Conservation (phyloP, 1,140 invertebrate genomes). For the Drosophila ficusphila region DNA sequence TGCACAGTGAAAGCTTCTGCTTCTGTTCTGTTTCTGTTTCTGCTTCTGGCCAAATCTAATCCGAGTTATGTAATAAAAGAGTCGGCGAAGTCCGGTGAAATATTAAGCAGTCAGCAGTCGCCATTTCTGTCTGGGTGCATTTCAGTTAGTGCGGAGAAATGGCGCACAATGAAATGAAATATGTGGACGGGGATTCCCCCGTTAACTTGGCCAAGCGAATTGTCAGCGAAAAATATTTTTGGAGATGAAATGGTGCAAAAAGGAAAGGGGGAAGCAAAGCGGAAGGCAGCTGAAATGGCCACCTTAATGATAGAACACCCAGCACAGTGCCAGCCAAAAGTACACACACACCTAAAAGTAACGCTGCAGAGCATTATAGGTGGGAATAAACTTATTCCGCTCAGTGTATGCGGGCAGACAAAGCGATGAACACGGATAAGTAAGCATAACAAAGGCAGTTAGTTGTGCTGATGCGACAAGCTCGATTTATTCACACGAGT, state of each 20-base stretch:
- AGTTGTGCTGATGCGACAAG: constrained; percentile 33
- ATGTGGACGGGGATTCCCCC: constrained; percentile 33
- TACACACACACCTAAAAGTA: not conserved
- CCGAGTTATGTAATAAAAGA: constrained; percentile 72
- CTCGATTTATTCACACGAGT: constrained; percentile 35
- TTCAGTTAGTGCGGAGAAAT: constrained; percentile 31
- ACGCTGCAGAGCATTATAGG: not conserved
- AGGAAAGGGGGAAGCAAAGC: not conserved
- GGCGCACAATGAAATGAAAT: constrained; percentile 65
- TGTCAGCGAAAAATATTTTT: constrained; percentile 71
- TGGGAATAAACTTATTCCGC: not conserved
- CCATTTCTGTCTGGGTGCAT: constrained; percentile 26
- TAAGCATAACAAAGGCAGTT: constrained; percentile 33
- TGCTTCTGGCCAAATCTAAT: constrained; percentile 38
- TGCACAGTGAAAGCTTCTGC: no score
- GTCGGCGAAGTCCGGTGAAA: constrained; percentile 48
- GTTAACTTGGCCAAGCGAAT: constrained; percentile 44
- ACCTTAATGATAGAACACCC: constrained; percentile 39
- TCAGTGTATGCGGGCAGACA: constrained; percentile 6
- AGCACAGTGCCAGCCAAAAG: constrained; percentile 11
- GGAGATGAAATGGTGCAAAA: constrained; percentile 33
- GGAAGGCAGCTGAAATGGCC: constrained; percentile 23
- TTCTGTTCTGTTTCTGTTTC: no score
- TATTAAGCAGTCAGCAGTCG: constrained; percentile 62
- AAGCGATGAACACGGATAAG: constrained; percentile 39